phyloP scores from a whole-genome alignment of 2,113 vertebrate species.

The Gambusia holbrooki region DNA sequence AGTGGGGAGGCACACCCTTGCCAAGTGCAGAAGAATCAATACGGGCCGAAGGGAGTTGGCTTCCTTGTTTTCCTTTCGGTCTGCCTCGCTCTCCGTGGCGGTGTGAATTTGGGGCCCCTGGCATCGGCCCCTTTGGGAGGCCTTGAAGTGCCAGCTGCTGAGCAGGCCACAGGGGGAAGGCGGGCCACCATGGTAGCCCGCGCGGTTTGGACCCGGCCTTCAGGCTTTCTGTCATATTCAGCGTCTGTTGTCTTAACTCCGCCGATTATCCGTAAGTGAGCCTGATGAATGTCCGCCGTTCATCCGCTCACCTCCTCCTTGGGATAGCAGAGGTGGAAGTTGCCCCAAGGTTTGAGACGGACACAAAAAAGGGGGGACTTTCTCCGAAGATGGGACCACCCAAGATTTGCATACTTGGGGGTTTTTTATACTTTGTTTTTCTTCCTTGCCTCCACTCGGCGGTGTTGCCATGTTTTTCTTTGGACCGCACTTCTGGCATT shows the following conservation, averaged over 20 bases:
- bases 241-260: constrained; percentile 60
- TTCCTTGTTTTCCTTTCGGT: constrained; percentile 52
- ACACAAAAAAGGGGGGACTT: constrained; percentile 63
- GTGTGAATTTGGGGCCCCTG: constrained; percentile 59
- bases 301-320: constrained; percentile 75
- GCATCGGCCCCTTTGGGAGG: constrained; percentile 55
- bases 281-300: constrained; percentile 74
- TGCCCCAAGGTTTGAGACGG: constrained; percentile 60
- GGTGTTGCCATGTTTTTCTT: constrained; percentile 68
- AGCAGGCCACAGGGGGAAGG: constrained; percentile 60
- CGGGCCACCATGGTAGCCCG: constrained; percentile 71
- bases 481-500: constrained; percentile 73
- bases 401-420: constrained; percentile 77
- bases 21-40: constrained; percentile 71
- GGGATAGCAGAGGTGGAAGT: constrained; percentile 49
- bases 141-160: constrained; percentile 75
- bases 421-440: constrained; percentile 68
- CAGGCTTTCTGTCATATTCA: constrained; percentile 61
- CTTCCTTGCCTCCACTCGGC: constrained; percentile 67
- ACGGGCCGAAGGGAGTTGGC: constrained; percentile 57
- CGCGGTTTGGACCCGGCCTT: constrained; percentile 59
- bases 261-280: constrained; percentile 73
- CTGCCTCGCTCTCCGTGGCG: constrained; percentile 45
- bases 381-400: constrained; percentile 75
- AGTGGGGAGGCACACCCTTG: constrained; percentile 71